Percentiles rank a stretch among this genome's conserved stretches.
phyloP scores from a whole-genome alignment of 2,888 invertebrate species.

The Cremastinae sp. region DNA sequence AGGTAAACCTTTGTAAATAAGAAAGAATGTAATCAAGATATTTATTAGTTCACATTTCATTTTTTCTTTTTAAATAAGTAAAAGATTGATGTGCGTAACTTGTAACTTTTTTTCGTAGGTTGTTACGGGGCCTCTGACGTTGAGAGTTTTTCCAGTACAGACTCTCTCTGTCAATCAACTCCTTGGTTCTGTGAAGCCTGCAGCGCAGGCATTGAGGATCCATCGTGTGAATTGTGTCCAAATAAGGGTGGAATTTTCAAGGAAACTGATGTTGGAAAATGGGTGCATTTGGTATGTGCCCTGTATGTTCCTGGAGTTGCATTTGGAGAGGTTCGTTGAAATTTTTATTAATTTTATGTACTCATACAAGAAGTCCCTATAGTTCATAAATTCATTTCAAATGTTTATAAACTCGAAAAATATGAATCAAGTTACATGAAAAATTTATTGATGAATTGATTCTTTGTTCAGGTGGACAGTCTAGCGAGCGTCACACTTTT shows the following conservation, averaged over 20 bases:
- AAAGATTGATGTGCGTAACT: background rate
- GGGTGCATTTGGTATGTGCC: constrained; percentile 99
- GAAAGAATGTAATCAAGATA: too few species aligned
- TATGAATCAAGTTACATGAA: background rate
- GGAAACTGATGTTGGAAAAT: constrained; percentile 98
- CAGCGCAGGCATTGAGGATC: constrained; percentile 92
- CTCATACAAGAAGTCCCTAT: background rate
- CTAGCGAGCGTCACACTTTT: constrained; percentile 95
- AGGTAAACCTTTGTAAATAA: constrained; percentile 81
- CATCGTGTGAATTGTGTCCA: constrained; percentile 97
- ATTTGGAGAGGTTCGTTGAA: constrained; percentile 90
- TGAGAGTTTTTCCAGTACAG: constrained; percentile 94
- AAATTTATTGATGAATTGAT: background rate
- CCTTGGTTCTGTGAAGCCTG: constrained; percentile 99
- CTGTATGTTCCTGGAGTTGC: constrained; percentile 98
- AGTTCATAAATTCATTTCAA: too few species aligned
- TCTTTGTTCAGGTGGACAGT: constrained; percentile 85
- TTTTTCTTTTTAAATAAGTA: too few species aligned
- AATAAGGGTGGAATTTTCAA: constrained; percentile 95
- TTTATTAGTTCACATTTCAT: too few species aligned
- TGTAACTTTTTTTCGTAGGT: constrained; percentile 80
- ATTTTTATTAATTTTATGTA: background rate
- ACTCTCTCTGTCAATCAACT: constrained; percentile 96
- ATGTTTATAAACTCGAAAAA: too few species aligned
- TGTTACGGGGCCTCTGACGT: constrained; percentile 97